Base-by-base conservation (phyloP, 2,113 vertebrate species). In the Phasianus colchicus region DNA sequence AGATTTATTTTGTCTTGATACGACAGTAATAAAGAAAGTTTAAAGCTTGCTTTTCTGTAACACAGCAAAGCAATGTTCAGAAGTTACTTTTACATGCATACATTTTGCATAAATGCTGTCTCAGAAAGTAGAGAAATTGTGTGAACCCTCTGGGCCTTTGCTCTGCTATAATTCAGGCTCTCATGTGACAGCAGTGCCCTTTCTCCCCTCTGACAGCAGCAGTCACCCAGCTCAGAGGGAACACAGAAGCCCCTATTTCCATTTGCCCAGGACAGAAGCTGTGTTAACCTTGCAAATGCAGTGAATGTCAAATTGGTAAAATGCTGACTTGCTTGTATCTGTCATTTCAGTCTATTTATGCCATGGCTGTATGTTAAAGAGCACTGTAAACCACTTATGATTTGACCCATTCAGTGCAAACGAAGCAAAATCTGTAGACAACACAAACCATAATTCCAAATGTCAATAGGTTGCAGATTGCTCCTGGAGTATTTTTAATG, bases 271-370 rank as follows among this genome's bases (percentile, higher is more conserved):
- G 36, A 43, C 25, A 75, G n/a, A 89, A 96, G 71, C 69, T 76
- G 36, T 73, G 55, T 83, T 92, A 87, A 95, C 72, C 61, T 92
- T 92, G 89, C 78, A 92, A 93, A 95, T 55, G 21, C 45, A 83
- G 24, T 73, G 84, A 91, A 92, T 76, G 87, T 92, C 91, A 87
- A 87, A 94, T 50, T 2, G 2, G 71, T 89, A 90, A 92, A 93
- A n/a, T 82, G 86, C 83, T 86, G 87, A 84, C 89, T 91, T 92
- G 84, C 81, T 34, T 63, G 45, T 48, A 50, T 43, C 70, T 91
- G 52, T 57, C 78, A 85, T 92, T 84, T 89, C 84, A 89, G 82
- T 47, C 71, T 75, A 71, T 87, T 96, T 88, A 85, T 87, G 89
- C 84, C 76, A 30, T 57, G 70, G 64, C 21, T 85, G 18, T 89